Percentiles rank a stretch among this genome's conserved stretches.
Conservation (phyloP, 2,888 invertebrate genomes). For the Lydus trimaculatus region DNA sequence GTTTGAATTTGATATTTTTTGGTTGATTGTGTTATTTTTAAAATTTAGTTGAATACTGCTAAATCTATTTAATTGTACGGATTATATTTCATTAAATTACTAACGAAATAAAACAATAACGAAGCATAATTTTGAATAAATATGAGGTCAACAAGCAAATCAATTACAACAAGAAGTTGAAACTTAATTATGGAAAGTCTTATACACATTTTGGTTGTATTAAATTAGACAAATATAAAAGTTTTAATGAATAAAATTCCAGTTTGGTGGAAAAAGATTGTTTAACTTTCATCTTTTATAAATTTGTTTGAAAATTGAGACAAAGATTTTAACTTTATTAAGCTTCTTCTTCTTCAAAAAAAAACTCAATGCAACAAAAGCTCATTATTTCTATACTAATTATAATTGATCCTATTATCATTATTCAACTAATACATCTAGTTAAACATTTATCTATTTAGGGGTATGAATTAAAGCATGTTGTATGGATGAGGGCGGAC, state of each 20-base stretch:
- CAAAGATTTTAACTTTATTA: not conserved
- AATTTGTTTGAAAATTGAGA: not conserved
- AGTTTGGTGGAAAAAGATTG: not conserved
- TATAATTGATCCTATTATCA: not conserved
- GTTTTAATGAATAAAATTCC: constrained; percentile 2
- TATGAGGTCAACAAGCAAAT: not conserved
- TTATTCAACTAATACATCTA: constrained; percentile 35
- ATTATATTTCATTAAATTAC: no score
- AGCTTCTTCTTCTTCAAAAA: no score
- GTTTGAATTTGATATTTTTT: no score
- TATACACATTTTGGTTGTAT: not conserved
- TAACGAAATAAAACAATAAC: no score
- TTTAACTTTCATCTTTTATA: not conserved
- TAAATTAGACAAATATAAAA: constrained; percentile 8
- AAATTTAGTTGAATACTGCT: no score
- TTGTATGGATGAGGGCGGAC: constrained; percentile 37
- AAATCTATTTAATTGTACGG: no score
- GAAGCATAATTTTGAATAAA: no score
- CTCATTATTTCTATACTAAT: not conserved
- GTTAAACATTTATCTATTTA: constrained; percentile 39
- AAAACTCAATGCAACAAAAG: not conserved
- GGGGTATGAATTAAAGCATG: constrained; percentile 31
- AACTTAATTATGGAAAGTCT: not conserved
- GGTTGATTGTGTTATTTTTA: no score
- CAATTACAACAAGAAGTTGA: not conserved